These are phyloP conservation scores for Malurus alboscapulatus DNA, from an alignment of 2,113 vertebrate species.

Conservation along the genomic window DNA sequence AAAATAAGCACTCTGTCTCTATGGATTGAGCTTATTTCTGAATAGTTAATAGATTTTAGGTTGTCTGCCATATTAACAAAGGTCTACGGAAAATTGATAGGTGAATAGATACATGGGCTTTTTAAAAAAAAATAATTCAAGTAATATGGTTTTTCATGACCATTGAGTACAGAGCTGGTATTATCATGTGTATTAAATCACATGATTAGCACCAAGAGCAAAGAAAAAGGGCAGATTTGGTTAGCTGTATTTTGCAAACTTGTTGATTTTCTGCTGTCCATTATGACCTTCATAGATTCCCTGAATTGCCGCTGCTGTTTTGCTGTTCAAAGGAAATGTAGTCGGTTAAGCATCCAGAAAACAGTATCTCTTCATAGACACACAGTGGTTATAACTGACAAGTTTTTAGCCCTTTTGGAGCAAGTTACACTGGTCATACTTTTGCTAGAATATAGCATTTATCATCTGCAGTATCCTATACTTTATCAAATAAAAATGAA, in stretches of 20 bases:
- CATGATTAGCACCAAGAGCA: background rate
- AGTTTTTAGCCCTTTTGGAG: background rate
- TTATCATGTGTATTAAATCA: background rate
- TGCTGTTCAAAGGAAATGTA: background rate
- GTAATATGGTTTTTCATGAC: fast-evolving
- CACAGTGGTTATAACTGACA: background rate
- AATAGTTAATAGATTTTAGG: background rate
- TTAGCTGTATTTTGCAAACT: background rate
- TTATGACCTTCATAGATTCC: too few species aligned
- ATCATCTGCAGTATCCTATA: background rate
- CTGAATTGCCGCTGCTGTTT: background rate
- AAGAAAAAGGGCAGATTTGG: background rate
- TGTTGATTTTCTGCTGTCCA: background rate
- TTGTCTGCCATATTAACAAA: background rate
- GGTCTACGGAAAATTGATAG: background rate
- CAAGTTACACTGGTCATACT: background rate
- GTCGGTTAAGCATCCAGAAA: background rate
- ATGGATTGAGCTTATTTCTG: background rate
- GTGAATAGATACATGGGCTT: background rate
- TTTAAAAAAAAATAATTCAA: background rate
- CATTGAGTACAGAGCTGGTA: background rate
- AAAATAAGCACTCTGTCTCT: background rate
- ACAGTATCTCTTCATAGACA: background rate
- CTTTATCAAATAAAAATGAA: background rate
- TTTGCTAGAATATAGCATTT: background rate